Evolutionary conservation across 2,888 invertebrate species (phyloP), one percentile per base, ranked within the genome.

Genomic region (Gastracanthus pulcherrimus): DNA sequence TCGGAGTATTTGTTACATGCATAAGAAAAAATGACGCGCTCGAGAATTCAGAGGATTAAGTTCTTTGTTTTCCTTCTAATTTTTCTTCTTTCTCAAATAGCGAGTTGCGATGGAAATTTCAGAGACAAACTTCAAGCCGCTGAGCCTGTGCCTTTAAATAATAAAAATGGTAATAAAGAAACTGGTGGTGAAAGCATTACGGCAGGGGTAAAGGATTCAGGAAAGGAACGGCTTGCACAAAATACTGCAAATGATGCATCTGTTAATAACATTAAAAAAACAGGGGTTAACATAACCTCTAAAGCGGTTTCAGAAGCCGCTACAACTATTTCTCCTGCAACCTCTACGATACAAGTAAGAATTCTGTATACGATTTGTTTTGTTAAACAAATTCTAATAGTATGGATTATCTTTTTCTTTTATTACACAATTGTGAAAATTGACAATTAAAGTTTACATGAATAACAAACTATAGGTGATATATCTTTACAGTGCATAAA

Each of bases 61-160:
- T 85, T 85, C 81, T 86, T 85, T 72, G 55, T 87, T 62, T 86
- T 87, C 70, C 83, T 88, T 67, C 83, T 85, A 66, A 87, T 86
- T 72, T 85, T 87, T 75, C 62, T 88, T 36, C 62, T 87, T 13
- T 84, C 82, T 16, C 86, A 86, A 72, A 82, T 85, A 55, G 80
- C 84, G 19, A 81, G 83, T 62, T 86, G 87, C 76, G 70, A 86
- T 76, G 85, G 79, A 67, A 84, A 45, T 66, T 77, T 77, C 29
- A 83, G 84, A 72, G 82, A 86, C 71, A 83, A 16, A 48, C 77
- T 69, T 16, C 60, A 70, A 48, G 48, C 62, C 11, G 48, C 1
- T n/a, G 51, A 79, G 58, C 19, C 51, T 60, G 62, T 55, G 41
- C 70, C 78, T 69, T 76, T 16, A 34, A n/a, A 71, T 31, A 31